phyloP scores from a whole-genome alignment of 1,140 invertebrate species.

The Brevipalpus yothersi region DNA sequence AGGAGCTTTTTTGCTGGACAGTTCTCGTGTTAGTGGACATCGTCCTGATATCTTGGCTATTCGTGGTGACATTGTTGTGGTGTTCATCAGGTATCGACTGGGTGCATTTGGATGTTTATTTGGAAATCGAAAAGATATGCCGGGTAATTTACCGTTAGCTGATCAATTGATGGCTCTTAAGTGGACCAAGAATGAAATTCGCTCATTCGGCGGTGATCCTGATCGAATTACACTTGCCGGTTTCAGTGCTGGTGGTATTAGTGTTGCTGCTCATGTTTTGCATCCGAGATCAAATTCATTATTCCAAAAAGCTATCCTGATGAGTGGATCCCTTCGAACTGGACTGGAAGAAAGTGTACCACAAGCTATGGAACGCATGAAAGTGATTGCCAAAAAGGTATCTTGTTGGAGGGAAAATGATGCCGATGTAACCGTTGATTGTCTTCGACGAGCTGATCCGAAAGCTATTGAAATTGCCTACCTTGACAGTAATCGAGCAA shows the following conservation, averaged over 20 bases:
- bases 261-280: constrained; percentile 23
- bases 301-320: constrained; percentile 17
- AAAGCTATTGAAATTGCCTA: neutral
- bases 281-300: constrained; percentile 13
- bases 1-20: constrained; percentile 2
- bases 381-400: neutral
- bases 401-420: neutral
- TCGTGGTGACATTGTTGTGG: neutral
- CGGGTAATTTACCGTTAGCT: neutral
- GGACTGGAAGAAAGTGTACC: neutral
- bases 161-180: neutral
- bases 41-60: neutral
- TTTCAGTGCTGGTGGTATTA: constrained; percentile 27
- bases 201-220: neutral
- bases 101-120: neutral
- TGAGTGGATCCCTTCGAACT: neutral
- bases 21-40: neutral
- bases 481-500: neutral
- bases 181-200: neutral
- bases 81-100: neutral
- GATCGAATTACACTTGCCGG: constrained; percentile 27
- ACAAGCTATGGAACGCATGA: neutral
- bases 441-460: neutral
- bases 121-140: neutral
- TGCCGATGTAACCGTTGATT: neutral